phyloP scores from a whole-genome alignment of 2,888 invertebrate genomes.

The Ectemnius cavifrons region DNA sequence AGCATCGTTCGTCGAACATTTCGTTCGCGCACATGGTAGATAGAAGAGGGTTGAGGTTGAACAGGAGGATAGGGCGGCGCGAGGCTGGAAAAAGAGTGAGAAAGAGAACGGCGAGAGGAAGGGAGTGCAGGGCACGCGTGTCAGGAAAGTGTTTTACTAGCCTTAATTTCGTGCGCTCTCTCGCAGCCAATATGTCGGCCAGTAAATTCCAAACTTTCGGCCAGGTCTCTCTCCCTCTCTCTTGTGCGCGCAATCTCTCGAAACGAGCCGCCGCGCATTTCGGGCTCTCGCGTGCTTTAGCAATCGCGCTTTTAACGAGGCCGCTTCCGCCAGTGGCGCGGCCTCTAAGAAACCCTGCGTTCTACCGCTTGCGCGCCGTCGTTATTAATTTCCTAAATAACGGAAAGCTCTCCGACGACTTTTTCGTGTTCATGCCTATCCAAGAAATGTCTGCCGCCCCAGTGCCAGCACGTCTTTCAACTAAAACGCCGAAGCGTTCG shows the following conservation, averaged over 20 bases:
- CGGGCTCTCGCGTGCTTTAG: slow-evolving; percentile 64
- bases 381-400: slow-evolving; percentile 71
- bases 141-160: slow-evolving; percentile 76
- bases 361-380: no score
- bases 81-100: background rate
- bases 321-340: slow-evolving; percentile 26
- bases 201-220: slow-evolving; percentile 75
- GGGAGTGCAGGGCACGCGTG: slow-evolving; percentile 45
- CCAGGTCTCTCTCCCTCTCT: slow-evolving; percentile 46
- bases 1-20: slow-evolving; percentile 47
- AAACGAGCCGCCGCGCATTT: slow-evolving; percentile 43
- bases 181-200: slow-evolving; percentile 76
- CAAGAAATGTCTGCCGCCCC: no score
- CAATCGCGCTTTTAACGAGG: slow-evolving; percentile 64
- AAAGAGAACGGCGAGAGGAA: slow-evolving; percentile 12
- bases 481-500: no score
- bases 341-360: slow-evolving; percentile 48
- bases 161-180: slow-evolving; percentile 75
- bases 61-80: background rate
- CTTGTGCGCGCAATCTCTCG: no score
- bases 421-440: background rate
- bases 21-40: slow-evolving; percentile 25
- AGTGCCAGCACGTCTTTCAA: no score
- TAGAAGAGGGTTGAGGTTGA: slow-evolving; percentile 14
- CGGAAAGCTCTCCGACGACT: no score